Conservation (phyloP, 1,140 invertebrate species). For the Pachypeltis micranthus region DNA sequence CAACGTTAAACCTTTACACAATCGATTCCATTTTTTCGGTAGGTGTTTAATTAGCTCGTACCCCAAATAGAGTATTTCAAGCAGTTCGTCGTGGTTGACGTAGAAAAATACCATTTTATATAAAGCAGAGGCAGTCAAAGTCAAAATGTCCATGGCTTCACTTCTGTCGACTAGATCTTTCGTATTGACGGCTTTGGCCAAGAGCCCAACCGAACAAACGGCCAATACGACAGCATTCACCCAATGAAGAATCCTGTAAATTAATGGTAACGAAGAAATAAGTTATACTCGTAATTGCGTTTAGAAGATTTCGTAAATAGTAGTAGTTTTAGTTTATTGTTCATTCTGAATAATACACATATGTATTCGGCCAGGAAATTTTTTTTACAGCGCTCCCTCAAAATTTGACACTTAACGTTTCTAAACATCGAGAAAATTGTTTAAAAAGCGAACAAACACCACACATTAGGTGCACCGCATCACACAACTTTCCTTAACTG, state of each 20-base stretch:
- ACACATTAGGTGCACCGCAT: too few species aligned
- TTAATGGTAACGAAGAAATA: too few species aligned
- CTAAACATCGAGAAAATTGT: too few species aligned
- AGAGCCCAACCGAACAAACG: background rate
- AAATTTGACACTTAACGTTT: too few species aligned
- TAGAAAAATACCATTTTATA: conserved; percentile 8
- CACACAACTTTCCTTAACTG: too few species aligned
- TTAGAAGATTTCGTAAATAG: too few species aligned
- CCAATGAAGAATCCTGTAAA: background rate
- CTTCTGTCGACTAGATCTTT: conserved; percentile 10
- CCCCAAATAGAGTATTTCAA: background rate
- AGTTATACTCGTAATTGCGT: too few species aligned
- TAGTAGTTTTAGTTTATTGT: too few species aligned
- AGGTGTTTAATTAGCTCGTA: background rate
- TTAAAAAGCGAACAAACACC: too few species aligned
- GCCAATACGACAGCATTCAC: background rate
- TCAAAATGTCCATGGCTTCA: conserved; percentile 15
- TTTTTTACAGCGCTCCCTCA: too few species aligned
- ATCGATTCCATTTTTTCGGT: background rate
- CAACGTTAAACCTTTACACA: background rate
- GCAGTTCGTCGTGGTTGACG: background rate
- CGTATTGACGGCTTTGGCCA: conserved; percentile 1
- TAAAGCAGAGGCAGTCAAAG: conserved; percentile 9
- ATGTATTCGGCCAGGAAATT: too few species aligned
- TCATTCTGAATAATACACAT: too few species aligned